These are phyloP conservation scores for Candoia aspera DNA, from an alignment of 2,113 vertebrate genomes.

Conservation along the genomic window DNA sequence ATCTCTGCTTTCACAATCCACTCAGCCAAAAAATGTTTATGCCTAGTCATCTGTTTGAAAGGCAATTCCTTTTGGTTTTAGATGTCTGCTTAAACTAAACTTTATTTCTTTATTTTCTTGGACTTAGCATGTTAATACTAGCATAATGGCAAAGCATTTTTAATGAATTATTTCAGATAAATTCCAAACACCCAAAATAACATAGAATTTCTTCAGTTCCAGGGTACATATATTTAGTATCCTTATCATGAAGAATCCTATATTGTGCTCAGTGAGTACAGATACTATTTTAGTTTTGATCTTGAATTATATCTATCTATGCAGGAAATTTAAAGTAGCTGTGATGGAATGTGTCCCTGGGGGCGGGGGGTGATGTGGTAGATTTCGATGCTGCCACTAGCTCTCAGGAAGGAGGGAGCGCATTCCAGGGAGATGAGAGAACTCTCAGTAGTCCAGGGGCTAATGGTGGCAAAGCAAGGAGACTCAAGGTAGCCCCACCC, in stretches of 20 bases:
- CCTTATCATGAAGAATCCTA: conserved; percentile 41
- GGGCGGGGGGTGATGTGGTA: too few species aligned
- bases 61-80: neutral
- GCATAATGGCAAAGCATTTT: conserved; percentile 7
- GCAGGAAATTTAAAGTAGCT: conserved; percentile 71
- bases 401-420: too few species aligned
- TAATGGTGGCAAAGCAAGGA: too few species aligned
- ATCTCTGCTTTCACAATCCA: neutral
- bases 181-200: conserved; percentile 12
- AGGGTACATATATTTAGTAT: conserved; percentile 28
- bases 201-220: conserved; percentile 42
- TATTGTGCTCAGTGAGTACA: neutral
- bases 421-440: too few species aligned
- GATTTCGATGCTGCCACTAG: too few species aligned
- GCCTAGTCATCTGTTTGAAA: neutral
- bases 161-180: conserved; percentile 41
- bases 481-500: too few species aligned
- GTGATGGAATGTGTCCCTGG: too few species aligned
- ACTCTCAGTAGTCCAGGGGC: too few species aligned
- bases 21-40: neutral
- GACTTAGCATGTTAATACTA: conserved; percentile 16
- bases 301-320: conserved; percentile 33
- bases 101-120: conserved; percentile 12
- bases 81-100: neutral
- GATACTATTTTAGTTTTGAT: conserved; percentile 43